A percentile compares a stretch with the other conserved stretches of the same genome.
These are phyloP conservation scores for Percopsis transmontana DNA, from an alignment of 2,113 vertebrate species.

Conservation along the genomic window DNA sequence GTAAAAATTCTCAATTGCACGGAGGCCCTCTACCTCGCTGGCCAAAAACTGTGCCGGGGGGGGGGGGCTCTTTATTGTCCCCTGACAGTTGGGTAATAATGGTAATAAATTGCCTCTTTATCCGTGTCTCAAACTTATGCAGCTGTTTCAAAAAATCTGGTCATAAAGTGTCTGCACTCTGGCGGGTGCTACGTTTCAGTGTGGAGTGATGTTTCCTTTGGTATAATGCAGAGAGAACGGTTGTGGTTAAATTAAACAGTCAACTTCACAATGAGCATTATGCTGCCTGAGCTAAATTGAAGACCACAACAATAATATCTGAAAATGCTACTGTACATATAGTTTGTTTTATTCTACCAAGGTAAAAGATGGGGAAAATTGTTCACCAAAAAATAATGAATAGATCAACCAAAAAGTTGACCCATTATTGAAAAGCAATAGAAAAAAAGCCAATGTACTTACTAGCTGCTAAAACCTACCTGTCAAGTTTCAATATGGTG, in stretches of 20 bases:
- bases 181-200: constrained; percentile 21
- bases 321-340: not conserved
- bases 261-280: constrained; percentile 3
- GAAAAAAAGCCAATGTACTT: not conserved
- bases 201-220: not conserved
- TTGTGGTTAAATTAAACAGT: constrained; percentile 30
- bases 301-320: not conserved
- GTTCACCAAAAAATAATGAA: constrained; percentile 4
- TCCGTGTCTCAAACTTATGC: constrained; percentile 29
- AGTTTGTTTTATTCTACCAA: constrained; percentile 17
- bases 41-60: constrained; percentile 10
- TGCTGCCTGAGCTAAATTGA: too few relatives aligned
- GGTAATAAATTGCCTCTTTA: constrained; percentile 40
- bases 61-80: constrained; percentile 43
- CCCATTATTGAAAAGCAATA: not conserved
- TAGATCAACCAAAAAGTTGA: not conserved
- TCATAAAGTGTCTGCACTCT: not conserved
- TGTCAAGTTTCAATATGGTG: not conserved
- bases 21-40: not conserved
- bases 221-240: not conserved
- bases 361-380: not conserved
- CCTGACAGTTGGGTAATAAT: constrained; percentile 53
- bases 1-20: constrained; percentile 29
- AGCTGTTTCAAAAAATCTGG: constrained; percentile 13
- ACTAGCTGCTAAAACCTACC: constrained; percentile 1